Evolutionary conservation across 2,113 vertebrate species (phyloP).

Genomic region (Taurulus bubalis): DNA sequence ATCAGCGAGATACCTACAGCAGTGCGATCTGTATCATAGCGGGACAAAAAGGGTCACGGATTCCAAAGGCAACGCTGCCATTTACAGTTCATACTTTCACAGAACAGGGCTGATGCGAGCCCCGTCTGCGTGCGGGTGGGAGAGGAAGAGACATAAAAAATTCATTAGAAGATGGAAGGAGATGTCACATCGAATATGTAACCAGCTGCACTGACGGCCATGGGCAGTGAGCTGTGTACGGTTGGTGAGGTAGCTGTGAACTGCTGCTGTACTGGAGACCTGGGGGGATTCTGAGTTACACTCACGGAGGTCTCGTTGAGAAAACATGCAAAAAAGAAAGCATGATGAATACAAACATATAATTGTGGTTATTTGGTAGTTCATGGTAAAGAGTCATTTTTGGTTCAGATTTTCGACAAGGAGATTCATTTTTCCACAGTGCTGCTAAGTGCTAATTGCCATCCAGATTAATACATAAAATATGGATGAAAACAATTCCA

Average conservation of each 20-base stretch:
- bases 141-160: constrained; percentile 82
- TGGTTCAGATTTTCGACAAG: no score
- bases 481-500: constrained; percentile 20
- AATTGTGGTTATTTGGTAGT: background rate
- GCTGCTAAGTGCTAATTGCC: background rate
- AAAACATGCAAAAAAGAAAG: background rate
- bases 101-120: constrained; percentile 32
- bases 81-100: constrained; percentile 53
- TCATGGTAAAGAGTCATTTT: background rate
- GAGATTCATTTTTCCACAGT: no score
- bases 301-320: background rate
- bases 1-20: constrained; percentile 1
- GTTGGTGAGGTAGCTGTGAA: constrained; percentile 51
- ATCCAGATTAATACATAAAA: constrained; percentile 27
- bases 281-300: constrained; percentile 37
- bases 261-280: constrained; percentile 39
- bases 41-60: constrained; percentile 19
- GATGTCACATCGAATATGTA: constrained; percentile 84
- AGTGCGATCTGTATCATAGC: background rate
- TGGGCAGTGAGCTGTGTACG: constrained; percentile 68
- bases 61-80: constrained; percentile 40
- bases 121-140: constrained; percentile 58
- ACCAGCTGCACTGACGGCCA: constrained; percentile 74
- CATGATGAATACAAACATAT: background rate
- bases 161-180: constrained; percentile 83